Evolutionary conservation across 2,113 vertebrate genomes (phyloP).

Genomic region (Poicephalus gulielmi): DNA sequence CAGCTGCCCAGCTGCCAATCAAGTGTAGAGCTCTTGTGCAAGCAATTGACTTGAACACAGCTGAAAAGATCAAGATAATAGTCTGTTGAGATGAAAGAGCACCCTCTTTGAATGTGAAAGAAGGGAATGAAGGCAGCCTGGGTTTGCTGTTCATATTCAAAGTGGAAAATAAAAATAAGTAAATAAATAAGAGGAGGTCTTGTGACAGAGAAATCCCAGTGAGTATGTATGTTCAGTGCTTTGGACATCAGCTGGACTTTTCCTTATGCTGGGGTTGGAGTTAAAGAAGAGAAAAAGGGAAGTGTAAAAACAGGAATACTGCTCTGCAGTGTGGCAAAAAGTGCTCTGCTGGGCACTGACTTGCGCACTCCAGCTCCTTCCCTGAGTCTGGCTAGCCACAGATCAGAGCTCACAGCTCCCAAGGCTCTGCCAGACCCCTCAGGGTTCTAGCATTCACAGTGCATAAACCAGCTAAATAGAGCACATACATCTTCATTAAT

Average conservation of each 20-base stretch:
- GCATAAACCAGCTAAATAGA: background rate
- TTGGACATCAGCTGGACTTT: background rate
- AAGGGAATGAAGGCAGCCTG: background rate
- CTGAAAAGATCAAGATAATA: background rate
- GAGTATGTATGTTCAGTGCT: background rate
- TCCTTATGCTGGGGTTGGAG: background rate
- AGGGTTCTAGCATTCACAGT: no score
- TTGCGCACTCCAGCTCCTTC: fast-evolving
- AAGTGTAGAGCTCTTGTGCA: fast-evolving
- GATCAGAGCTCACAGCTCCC: background rate
- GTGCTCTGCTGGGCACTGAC: background rate
- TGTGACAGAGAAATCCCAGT: background rate
- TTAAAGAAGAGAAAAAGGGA: background rate
- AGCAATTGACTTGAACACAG: background rate
- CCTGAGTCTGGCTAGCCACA: fast-evolving
- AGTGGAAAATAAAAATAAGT: background rate
- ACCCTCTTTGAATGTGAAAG: background rate
- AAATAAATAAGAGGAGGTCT: background rate
- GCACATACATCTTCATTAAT: fast-evolving
- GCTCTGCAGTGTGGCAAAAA: background rate
- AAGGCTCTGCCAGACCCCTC: background rate
- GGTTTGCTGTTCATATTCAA: background rate
- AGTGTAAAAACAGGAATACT: background rate
- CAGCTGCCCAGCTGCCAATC: background rate
- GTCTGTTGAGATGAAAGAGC: background rate